Evolutionary conservation across 1,140 invertebrate species (phyloP).

Genomic region (Drosophila equinoxialis): DNA sequence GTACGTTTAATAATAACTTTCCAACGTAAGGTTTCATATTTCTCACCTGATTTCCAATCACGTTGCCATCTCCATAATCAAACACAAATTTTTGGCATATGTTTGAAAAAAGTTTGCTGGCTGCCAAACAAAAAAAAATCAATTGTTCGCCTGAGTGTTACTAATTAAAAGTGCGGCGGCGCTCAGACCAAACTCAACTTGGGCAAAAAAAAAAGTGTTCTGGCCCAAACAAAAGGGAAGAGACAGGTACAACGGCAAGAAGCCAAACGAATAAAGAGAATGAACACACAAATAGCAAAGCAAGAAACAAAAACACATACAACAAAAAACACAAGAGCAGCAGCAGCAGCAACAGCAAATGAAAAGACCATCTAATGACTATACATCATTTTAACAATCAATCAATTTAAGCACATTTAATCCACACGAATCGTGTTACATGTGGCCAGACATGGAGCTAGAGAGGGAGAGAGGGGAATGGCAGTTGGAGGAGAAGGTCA

Average conservation of each 20-base stretch:
- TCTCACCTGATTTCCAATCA: not conserved
- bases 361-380: conserved; percentile 69
- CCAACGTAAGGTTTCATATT: not conserved
- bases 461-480: not conserved
- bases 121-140: conserved; percentile 34
- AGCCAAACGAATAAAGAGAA: conserved; percentile 16
- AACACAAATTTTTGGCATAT: not conserved
- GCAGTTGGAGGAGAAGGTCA: conserved; percentile 30
- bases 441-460: conserved; percentile 34
- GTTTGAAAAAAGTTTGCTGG: conserved; percentile 28
- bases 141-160: conserved; percentile 68
- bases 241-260: conserved; percentile 19
- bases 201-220: not conserved
- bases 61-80: not conserved
- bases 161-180: conserved; percentile 62
- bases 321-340: conserved; percentile 21
- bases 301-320: not conserved
- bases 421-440: conserved; percentile 77
- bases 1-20: not conserved
- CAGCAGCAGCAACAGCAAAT: conserved; percentile 17
- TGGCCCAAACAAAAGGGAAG: not conserved
- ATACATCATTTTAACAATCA: conserved; percentile 80
- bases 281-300: conserved; percentile 23
- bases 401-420: conserved; percentile 78
- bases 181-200: conserved; percentile 12